These are phyloP conservation scores for Macquaria australasica DNA, from an alignment of 2,113 vertebrate species.

Conservation along the genomic window DNA sequence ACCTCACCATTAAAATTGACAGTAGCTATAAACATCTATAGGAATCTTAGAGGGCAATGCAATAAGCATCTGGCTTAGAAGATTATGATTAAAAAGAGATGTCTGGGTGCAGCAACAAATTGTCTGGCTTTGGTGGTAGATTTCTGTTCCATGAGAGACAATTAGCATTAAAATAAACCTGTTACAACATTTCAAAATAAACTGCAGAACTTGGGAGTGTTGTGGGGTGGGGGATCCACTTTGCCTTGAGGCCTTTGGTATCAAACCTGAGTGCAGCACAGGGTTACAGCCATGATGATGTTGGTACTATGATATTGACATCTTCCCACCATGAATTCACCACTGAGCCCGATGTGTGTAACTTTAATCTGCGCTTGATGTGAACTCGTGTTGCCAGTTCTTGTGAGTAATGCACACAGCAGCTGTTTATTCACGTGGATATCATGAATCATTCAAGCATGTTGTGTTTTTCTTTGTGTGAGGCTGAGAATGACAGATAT, in stretches of 20 bases:
- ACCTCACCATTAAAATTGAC: conserved; percentile 1
- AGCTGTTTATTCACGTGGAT: conserved; percentile 50
- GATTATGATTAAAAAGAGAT: background rate
- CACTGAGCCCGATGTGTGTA: background rate
- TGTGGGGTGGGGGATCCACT: background rate
- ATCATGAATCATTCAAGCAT: conserved; percentile 42
- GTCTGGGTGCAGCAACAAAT: background rate
- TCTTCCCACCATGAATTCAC: background rate
- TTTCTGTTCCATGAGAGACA: background rate
- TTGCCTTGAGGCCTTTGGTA: background rate
- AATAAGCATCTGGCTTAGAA: conserved; percentile 2
- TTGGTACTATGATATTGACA: background rate
- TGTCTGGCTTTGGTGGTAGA: background rate
- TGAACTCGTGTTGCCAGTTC: conserved; percentile 3
- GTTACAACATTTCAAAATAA: background rate
- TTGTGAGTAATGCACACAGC: conserved; percentile 36
- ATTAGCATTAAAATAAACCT: conserved; percentile 6
- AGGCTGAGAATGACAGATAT: background rate
- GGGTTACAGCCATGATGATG: background rate
- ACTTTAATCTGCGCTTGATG: conserved; percentile 3
- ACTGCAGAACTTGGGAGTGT: background rate
- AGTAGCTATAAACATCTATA: background rate
- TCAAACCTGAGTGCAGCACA: background rate
- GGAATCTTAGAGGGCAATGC: background rate
- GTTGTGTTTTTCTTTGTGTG: background rate